Conservation (phyloP, 2,888 invertebrate species). For the Julus scanicus region DNA sequence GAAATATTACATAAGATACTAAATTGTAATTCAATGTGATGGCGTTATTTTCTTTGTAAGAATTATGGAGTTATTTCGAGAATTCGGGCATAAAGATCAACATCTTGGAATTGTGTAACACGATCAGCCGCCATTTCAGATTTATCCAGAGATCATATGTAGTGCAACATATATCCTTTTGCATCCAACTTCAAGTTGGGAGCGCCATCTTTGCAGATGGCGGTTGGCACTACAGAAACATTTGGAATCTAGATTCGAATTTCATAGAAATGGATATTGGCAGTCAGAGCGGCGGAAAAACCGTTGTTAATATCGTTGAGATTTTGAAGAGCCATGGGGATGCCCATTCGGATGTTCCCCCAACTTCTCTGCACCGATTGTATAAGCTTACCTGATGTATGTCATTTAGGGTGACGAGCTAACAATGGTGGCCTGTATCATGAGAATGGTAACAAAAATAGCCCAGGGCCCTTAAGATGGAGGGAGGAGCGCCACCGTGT, state of each 20-base stretch:
- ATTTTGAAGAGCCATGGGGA: background rate
- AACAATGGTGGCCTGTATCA: conserved; percentile 18
- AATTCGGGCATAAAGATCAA: background rate
- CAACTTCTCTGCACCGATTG: background rate
- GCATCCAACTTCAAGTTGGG: background rate
- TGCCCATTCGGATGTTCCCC: conserved; percentile 20
- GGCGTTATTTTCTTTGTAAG: background rate
- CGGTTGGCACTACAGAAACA: background rate
- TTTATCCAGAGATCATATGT: background rate
- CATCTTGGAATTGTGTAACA: background rate
- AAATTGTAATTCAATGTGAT: background rate
- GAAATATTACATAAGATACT: too few species aligned
- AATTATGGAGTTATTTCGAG: background rate
- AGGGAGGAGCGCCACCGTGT: conserved; percentile 33
- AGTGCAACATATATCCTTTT: background rate
- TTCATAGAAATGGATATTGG: background rate
- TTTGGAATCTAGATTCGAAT: background rate
- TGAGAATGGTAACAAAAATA: conserved; percentile 7
- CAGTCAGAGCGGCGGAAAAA: background rate
- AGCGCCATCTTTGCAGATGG: background rate
- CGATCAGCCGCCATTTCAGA: background rate
- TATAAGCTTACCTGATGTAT: conserved; percentile 33
- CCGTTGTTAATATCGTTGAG: background rate
- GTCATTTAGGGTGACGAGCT: conserved; percentile 27
- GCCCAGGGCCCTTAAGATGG: background rate